These are phyloP conservation scores for Netta rufina DNA, from an alignment of 2,797 vertebrate genomes.

Conservation along the genomic window DNA sequence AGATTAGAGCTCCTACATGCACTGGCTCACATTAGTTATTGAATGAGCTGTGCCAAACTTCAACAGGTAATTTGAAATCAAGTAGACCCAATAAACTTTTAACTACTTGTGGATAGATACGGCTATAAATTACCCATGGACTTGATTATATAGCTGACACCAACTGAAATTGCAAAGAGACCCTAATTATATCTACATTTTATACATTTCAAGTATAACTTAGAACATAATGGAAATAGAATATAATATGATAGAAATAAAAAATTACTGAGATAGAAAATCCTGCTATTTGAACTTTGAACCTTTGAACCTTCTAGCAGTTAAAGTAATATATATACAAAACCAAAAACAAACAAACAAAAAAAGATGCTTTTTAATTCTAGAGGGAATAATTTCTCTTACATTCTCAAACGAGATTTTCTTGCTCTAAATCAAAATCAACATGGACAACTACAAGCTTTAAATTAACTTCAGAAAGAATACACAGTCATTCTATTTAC, in stretches of 20 bases:
- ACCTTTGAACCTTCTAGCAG: neutral
- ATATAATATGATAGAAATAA: no score
- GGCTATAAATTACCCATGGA: neutral
- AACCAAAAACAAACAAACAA: neutral
- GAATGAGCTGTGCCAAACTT: neutral
- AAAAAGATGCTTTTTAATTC: neutral
- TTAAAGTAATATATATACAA: neutral
- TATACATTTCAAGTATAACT: neutral
- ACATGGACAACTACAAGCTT: neutral
- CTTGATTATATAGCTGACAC: neutral
- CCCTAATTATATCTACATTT: neutral
- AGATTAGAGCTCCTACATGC: rapidly evolving
- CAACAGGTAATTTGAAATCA: neutral
- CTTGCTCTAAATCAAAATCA: neutral
- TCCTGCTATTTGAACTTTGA: neutral
- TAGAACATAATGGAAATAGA: neutral
- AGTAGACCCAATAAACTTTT: neutral
- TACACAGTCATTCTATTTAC: neutral
- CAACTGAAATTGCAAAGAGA: neutral
- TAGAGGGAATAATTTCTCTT: neutral
- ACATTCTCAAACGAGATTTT: neutral
- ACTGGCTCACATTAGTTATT: neutral
- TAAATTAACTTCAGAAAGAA: neutral
- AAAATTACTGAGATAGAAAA: neutral
- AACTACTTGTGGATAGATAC: neutral